Base-by-base conservation (phyloP, 2,888 invertebrate species). In the Ophioninae sp. region DNA sequence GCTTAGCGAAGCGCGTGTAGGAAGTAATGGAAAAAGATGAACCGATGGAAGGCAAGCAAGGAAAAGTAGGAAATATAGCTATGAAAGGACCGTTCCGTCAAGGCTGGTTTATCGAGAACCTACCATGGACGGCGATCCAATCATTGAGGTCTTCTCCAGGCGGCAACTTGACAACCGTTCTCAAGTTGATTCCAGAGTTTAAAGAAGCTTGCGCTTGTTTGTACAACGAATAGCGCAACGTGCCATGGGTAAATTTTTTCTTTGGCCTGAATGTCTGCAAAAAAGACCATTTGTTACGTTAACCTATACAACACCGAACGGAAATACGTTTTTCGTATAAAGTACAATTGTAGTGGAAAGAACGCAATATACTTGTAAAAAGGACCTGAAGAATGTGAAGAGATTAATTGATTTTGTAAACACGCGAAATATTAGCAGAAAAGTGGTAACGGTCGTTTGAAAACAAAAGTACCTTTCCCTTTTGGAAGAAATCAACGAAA, bases 111-210 rank as follows among this genome's bases (percentile, higher is more conserved):
- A 30, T 30, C 30, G 3, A 30, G 1, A 30, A 30, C 87, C 88
- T 94, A 97, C 97, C 98, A 93, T 98, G 98, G 6, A 98, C 98
- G 22, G 98, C 98, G 59, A 98, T 95, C 98, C 98, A 98, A 92
- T 98, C 98, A 90, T 97, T 97, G 74, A 96, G 93, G 92, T 97
- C 96, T 93, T 98, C 98, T 6, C 96, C 96, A 41, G 95, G 95
- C 1, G 98, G 98, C 83, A 98, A 93, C 90, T 96, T 95, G 0
- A 98, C 98, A 1, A 96, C 97, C 72, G 94, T 93, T 83, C 96
- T 94, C 82, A 98, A 94, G 94, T 98, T 98, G 81, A 98, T 96
- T 5, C 98, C 98, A 2, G 98, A 97, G 93, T 97, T 97, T 22
- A 98, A 93, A 75, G 97, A 98, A 17, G 98, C 98, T 92, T 97